Evolutionary conservation across 2,113 vertebrate species (phyloP).

Genomic region (Thamnaconus septentrionalis): DNA sequence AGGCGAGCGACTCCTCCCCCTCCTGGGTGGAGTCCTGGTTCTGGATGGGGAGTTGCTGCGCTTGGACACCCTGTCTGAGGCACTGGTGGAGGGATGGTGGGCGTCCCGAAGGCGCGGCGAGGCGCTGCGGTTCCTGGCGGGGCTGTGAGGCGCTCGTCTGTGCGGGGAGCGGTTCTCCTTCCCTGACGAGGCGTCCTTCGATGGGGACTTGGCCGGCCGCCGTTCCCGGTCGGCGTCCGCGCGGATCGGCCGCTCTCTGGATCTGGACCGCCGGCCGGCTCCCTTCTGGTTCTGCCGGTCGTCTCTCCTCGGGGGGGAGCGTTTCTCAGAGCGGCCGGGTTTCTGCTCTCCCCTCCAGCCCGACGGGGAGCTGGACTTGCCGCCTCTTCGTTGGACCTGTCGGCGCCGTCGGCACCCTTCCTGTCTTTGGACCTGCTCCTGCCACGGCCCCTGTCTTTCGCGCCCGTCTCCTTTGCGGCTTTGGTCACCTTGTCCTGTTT

Average conservation of each 20-base stretch:
- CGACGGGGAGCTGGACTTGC: constrained; percentile 78
- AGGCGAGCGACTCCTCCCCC: constrained; percentile 86
- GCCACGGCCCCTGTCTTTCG: constrained; percentile 61
- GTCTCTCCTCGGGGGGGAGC: constrained; percentile 63
- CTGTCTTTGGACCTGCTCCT: constrained; percentile 89
- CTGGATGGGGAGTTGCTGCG: constrained; percentile 87
- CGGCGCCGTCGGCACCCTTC: constrained; percentile 83
- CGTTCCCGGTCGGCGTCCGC: constrained; percentile 86
- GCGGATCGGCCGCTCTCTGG: constrained; percentile 81
- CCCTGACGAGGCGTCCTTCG: constrained; percentile 94
- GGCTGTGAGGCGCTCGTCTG: constrained; percentile 77
- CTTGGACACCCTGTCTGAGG: constrained; percentile 79
- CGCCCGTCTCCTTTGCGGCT: constrained; percentile 54
- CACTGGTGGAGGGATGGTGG: constrained; percentile 73
- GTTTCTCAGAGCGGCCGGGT: constrained; percentile 72
- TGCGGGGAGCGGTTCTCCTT: constrained; percentile 96
- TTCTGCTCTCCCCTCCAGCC: constrained; percentile 83
- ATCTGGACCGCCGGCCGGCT: constrained; percentile 77
- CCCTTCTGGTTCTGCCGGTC: constrained; percentile 62
- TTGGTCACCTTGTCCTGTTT: constrained; percentile 89
- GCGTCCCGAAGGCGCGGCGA: constrained; percentile 86
- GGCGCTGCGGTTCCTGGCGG: constrained; percentile 82
- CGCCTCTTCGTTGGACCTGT: constrained; percentile 84
- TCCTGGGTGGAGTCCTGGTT: constrained; percentile 81
- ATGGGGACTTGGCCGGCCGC: constrained; percentile 91